These are phyloP conservation scores for Zele albiditarsus DNA, from an alignment of 2,888 invertebrate genomes.

Conservation along the genomic window DNA sequence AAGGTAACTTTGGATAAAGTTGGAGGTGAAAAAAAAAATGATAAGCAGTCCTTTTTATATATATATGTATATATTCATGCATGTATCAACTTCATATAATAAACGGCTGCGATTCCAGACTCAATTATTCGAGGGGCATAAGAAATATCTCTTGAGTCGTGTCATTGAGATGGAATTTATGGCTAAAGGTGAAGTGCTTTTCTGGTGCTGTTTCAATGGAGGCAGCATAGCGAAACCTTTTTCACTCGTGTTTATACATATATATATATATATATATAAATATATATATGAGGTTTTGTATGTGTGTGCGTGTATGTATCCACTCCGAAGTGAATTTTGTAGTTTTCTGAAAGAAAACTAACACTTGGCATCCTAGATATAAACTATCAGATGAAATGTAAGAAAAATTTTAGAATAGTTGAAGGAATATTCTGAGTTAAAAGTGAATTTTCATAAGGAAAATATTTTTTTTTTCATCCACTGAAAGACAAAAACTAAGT, in stretches of 20 bases:
- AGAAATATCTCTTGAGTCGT: slow-evolving; percentile 17
- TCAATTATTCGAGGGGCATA: slow-evolving; percentile 22
- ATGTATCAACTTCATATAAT: neutral
- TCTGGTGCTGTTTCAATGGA: neutral
- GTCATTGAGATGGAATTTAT: neutral
- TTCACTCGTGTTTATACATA: neutral
- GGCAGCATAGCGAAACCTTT: neutral
- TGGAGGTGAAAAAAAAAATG: neutral
- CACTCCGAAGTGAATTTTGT: too few species aligned
- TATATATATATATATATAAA: too few species aligned
- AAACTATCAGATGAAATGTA: too few species aligned
- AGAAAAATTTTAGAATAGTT: too few species aligned
- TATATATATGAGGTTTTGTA: too few species aligned
- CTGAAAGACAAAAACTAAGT: too few species aligned
- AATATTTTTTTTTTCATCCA: too few species aligned
- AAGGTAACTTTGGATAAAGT: neutral
- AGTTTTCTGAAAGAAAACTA: too few species aligned
- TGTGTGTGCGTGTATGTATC: too few species aligned
- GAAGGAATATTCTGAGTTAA: too few species aligned
- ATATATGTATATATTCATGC: neutral
- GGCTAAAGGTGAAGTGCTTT: neutral
- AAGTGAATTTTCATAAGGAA: too few species aligned
- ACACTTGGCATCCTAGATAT: too few species aligned
- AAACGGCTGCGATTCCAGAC: neutral
- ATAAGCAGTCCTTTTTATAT: neutral